Percentiles rank a stretch among this genome's conserved stretches.
These are phyloP conservation scores for Nestor notabilis DNA, from an alignment of 2,113 vertebrate species.

Conservation along the genomic window DNA sequence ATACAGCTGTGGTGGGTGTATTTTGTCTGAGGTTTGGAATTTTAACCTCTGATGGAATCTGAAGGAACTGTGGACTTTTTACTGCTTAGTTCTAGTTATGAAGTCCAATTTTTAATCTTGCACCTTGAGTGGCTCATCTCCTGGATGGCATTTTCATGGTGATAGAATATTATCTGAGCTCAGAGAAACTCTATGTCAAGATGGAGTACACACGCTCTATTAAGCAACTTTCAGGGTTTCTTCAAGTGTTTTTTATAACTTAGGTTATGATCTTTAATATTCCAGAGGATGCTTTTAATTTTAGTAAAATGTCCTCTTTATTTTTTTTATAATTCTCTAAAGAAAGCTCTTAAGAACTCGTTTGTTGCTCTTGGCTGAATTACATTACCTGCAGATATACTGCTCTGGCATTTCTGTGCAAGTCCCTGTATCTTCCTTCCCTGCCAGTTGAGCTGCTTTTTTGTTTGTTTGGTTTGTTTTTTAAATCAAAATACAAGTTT, in stretches of 20 bases:
- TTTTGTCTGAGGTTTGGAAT: neutral
- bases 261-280: neutral
- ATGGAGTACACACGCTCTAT: rapidly evolving
- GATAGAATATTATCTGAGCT: neutral
- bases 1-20: conserved; percentile 27
- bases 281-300: neutral
- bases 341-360: neutral
- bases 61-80: conserved; percentile 1
- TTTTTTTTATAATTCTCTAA: neutral
- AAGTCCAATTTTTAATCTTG: conserved; percentile 45
- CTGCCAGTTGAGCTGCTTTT: neutral
- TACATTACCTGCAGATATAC: neutral
- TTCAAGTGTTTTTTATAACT: neutral
- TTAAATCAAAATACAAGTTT: neutral
- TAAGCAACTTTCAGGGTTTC: neutral
- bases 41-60: conserved; percentile 59
- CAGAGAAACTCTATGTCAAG: neutral
- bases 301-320: neutral
- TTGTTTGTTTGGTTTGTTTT: neutral
- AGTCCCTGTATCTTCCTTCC: neutral
- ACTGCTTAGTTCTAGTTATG: conserved; percentile 16
- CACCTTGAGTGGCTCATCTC: neutral
- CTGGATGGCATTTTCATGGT: neutral
- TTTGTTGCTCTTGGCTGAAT: neutral
- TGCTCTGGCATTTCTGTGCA: neutral